Conservation (phyloP, 2,797 vertebrate genomes). For the Cynopterus sphinx region DNA sequence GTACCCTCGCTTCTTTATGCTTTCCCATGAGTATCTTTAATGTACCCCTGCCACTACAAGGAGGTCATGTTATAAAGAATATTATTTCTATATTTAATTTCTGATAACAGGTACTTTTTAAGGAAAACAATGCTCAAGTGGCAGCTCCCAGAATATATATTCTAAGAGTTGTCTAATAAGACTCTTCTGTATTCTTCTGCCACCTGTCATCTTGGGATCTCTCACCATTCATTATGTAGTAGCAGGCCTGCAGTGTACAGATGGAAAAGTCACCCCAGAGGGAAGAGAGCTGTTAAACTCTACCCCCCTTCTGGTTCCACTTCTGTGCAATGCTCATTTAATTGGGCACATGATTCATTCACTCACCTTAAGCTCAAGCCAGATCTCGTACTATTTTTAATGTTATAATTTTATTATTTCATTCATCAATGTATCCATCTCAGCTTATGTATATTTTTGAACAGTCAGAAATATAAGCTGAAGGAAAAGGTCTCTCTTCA, state of each 20-base stretch:
- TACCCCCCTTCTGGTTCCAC: constrained; percentile 64
- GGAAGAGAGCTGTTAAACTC: constrained; percentile 67
- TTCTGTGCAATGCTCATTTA: constrained; percentile 75
- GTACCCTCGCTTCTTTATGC: not conserved
- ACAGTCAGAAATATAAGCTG: constrained; percentile 40
- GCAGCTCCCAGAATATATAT: constrained; percentile 57
- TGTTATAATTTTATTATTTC: constrained; percentile 71
- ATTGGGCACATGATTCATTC: constrained; percentile 68
- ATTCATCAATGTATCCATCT: constrained; percentile 41
- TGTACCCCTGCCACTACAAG: not conserved
- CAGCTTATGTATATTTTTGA: constrained; percentile 48
- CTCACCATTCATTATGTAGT: constrained; percentile 69
- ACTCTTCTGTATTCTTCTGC: constrained; percentile 65
- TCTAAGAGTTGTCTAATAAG: constrained; percentile 51
- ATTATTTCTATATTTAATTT: constrained; percentile 66
- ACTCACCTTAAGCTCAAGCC: constrained; percentile 69
- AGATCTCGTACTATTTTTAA: constrained; percentile 70
- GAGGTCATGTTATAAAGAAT: not conserved
- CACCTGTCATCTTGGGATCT: constrained; percentile 69
- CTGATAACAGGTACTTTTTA: constrained; percentile 39
- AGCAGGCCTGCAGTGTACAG: constrained; percentile 61
- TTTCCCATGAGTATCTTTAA: constrained; percentile 29
- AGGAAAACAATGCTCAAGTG: constrained; percentile 24
- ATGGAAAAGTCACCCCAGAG: constrained; percentile 73
- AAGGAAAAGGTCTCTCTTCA: constrained; percentile 18